Evolutionary conservation across 2,888 invertebrate species (phyloP).

Genomic region (Sinohyriopsis cumingii): DNA sequence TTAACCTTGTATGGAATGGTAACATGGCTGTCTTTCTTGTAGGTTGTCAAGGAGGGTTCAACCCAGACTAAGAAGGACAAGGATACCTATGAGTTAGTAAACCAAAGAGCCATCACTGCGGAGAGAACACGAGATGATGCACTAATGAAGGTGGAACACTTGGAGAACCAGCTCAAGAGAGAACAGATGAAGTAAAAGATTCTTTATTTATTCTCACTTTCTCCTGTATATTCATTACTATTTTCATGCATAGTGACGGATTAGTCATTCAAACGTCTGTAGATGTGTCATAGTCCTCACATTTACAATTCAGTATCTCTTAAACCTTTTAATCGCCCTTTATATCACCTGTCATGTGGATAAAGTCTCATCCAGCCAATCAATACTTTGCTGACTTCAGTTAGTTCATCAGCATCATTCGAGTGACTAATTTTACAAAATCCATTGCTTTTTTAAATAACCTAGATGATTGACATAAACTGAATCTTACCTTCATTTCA

Average conservation of each 20-base stretch:
- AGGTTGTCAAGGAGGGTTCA: constrained; percentile 62
- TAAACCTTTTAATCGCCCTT: too few relatives aligned
- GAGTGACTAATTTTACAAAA: too few relatives aligned
- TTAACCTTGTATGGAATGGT: too few relatives aligned
- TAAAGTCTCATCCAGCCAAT: too few relatives aligned
- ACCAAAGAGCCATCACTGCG: constrained; percentile 59
- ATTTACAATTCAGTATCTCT: too few relatives aligned
- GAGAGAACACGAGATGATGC: constrained; percentile 63
- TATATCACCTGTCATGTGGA: too few relatives aligned
- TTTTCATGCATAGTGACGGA: neutral
- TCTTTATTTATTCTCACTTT: neutral
- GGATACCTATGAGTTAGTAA: constrained; percentile 57
- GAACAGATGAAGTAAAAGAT: constrained; percentile 52
- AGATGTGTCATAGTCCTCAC: too few relatives aligned
- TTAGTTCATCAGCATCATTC: too few relatives aligned
- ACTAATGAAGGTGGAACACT: constrained; percentile 52
- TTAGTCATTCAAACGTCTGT: neutral
- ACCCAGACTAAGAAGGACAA: constrained; percentile 54
- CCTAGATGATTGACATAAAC: too few relatives aligned
- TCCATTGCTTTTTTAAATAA: too few relatives aligned
- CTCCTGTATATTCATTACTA: neutral
- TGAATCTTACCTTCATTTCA: too few relatives aligned
- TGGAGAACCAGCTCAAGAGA: constrained; percentile 49
- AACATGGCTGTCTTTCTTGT: neutral
- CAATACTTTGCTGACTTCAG: too few relatives aligned